Percentiles rank a stretch among this genome's conserved stretches.
phyloP scores from a whole-genome alignment of 2,888 invertebrate species.

The Hecatera dysodea region DNA sequence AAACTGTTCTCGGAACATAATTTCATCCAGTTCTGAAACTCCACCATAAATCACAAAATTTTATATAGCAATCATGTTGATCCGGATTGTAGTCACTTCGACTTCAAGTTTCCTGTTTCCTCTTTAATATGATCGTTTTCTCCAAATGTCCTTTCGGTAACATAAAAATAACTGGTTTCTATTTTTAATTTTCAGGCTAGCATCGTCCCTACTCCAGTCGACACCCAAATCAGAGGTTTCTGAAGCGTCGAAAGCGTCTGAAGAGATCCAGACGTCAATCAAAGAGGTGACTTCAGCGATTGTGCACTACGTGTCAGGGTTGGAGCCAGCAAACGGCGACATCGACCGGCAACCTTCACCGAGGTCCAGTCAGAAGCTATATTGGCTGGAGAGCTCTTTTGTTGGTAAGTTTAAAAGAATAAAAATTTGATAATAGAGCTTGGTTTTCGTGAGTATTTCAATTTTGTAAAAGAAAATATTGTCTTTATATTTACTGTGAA shows the following conservation, averaged over 20 bases:
- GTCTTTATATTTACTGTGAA: constrained; percentile 2
- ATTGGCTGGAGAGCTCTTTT: constrained; percentile 98
- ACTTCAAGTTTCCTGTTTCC: background rate
- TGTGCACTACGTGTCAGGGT: constrained; percentile 96
- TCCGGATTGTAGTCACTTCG: background rate
- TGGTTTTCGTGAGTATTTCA: constrained; percentile 32
- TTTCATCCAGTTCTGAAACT: background rate
- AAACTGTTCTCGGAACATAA: background rate
- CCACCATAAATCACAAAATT: background rate
- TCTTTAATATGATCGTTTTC: background rate
- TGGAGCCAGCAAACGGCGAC: constrained; percentile 92
- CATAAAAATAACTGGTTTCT: background rate
- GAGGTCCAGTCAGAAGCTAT: constrained; percentile 93
- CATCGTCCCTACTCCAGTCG: constrained; percentile 92
- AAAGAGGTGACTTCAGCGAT: constrained; percentile 98
- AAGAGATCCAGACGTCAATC: constrained; percentile 96
- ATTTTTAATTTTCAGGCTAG: constrained; percentile 87
- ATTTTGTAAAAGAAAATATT: constrained; percentile 15
- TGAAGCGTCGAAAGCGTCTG: constrained; percentile 86
- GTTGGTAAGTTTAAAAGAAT: constrained; percentile 81
- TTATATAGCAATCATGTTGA: background rate
- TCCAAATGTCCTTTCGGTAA: background rate
- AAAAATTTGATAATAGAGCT: constrained; percentile 1
- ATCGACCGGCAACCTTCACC: constrained; percentile 89
- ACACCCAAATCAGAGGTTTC: constrained; percentile 80